Evolutionary conservation across 2,113 vertebrate species (phyloP).

Genomic region (Hemibagrus wyckioides): DNA sequence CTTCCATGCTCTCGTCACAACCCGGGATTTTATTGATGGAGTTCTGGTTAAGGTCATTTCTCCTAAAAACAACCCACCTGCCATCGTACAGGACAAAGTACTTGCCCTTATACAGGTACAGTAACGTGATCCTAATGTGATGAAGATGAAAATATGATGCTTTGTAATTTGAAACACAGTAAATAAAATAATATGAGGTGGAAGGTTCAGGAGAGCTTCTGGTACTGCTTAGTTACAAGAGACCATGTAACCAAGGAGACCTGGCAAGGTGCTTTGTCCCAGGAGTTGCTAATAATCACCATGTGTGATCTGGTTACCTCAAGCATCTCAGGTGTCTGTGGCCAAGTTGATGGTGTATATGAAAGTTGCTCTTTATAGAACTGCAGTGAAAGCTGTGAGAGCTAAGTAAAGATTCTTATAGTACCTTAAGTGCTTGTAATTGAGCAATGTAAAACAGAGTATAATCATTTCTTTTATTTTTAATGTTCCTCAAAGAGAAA

Average conservation of each 20-base stretch:
- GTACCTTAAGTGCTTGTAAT: neutral
- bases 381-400: conserved; percentile 17
- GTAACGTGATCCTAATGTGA: neutral
- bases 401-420: conserved; percentile 20
- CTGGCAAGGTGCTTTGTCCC: conserved; percentile 39
- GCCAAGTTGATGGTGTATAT: conserved; percentile 2
- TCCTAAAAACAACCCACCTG: conserved; percentile 94
- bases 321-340: conserved; percentile 58
- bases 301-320: conserved; percentile 67
- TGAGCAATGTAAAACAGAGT: neutral
- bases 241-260: conserved; percentile 47
- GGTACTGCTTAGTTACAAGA: conserved; percentile 46
- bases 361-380: conserved; percentile 30
- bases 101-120: conserved; percentile 94
- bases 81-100: conserved; percentile 98
- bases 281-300: conserved; percentile 43
- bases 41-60: conserved; percentile 97
- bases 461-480: neutral
- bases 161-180: conserved; percentile 12
- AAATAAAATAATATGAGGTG: neutral
- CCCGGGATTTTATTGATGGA: conserved; percentile 93
- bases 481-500: neutral
- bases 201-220: conserved; percentile 13
- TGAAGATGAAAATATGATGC: neutral
- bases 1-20: conserved; percentile 92